phyloP scores from a whole-genome alignment of 2,113 vertebrate species.

The human region GRCh38 chr9:20150001-20150500 shows the following conservation, averaged over 20 bases:
- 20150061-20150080: neutral
- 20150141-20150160: neutral
- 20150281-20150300: conserved; percentile 38
- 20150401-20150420: neutral
- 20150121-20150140: neutral
- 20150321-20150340: conserved; percentile 8
- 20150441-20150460: neutral
- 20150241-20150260: neutral
- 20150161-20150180: neutral
- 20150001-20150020: neutral
- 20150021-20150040: neutral
- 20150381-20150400: neutral
- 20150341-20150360: conserved; percentile 32
- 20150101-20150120: neutral
- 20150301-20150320: conserved; percentile 31
- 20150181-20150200: neutral
- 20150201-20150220: conserved; percentile 8
- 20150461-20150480: neutral
- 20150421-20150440: neutral
- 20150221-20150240: neutral
- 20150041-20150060: neutral
- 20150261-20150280: neutral
- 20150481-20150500: neutral
- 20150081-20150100: neutral
- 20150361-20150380: neutral